Base-by-base conservation (phyloP, 2,797 vertebrate species). In the Aselliscus stoliczkanus region DNA sequence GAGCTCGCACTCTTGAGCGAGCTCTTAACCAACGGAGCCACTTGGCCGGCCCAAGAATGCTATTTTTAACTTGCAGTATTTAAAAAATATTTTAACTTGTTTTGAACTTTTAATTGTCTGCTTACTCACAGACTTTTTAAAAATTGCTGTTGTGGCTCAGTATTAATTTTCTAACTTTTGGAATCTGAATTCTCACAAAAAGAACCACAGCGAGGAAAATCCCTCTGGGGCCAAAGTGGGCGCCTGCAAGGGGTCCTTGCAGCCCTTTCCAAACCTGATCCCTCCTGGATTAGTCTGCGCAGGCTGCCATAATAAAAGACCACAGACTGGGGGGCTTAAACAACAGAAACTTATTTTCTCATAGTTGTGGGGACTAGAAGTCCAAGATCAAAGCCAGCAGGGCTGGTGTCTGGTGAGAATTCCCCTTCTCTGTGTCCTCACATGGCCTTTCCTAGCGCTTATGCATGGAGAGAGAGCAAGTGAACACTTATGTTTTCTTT, bases 151-250 rank as follows among this genome's bases (percentile, higher is more conserved):
- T 27, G 44, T 34, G 42, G 17, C 65, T 83, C 65, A 27, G 18
- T 76, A 27, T 56, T 67, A 4, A 60, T 60, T 73, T 88, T 79
- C n/a, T 73, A 23, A n/a, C 62, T 52, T 95, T 64, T 27, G n/a
- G 85, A 81, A 34, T 34, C 31, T 67, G 23, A 77, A 56, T 76
- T 90, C 20, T 21, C n/a, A 84, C 42, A 39, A 34, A 60, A 56
- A 96, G 88, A 72, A 75, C 27, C 87, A 73, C 34, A 23, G 23
- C 1, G 23, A 89, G 72, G 25, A 37, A 73, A 88, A 69, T 42
- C n/a, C 88, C 64, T 73, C n/a, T 25, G 52, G 58, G 77, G 39
- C 62, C 50, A 23, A 70, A 54, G 17, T 13, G 18, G 47, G 50
- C 47, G 39, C 23, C 75, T 31, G 4, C 21, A 7, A 7, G 37